Evolutionary conservation across 2,113 vertebrate genomes (phyloP), one percentile per base, ranked within the genome.

Genomic region (Ochotona princeps): DNA sequence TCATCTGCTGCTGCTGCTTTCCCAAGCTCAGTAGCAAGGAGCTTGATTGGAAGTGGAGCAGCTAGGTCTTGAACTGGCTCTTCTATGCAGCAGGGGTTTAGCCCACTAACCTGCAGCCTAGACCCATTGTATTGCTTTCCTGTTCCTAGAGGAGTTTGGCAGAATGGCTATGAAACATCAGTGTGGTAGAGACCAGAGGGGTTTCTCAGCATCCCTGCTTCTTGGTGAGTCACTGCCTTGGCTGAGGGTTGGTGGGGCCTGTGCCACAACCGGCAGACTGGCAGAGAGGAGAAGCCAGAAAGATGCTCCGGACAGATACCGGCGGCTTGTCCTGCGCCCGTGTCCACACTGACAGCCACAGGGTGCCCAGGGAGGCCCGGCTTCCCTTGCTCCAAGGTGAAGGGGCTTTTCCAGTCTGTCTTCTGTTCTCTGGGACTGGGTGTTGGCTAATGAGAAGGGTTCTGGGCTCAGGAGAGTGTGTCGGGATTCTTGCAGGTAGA

Each of bases 401-500:
- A 30, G 12, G 1, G 8, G 0, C 18, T 9, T 54, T 32, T 14
- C 57, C 7, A 8, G n/a, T 35, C 35, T 65, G 57, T 21, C 49
- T 60, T 63, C 80, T 18, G 6, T 44, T 28, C 32, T 25, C 49
- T 32, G 20, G 10, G 65, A 15, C 61, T 30, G 20, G 9, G n/a
- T 32, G 13, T 67, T 25, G 13, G 49, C 67, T 54, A 5, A 82
- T 47, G 20, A 38, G 8, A 5, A 6, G 20, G 7, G 1, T 23
- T 69, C 1, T 0, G 47, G 72, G 61, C n/a, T 44, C 20, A 30
- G 51, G 2, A 12, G 11, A 30, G 51, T 4, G 14, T n/a, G 54
- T 65, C 12, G 20, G 47, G 18, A 79, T 63, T 70, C 88, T 60
- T 32, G 81, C 54, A 38, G 67, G 54, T 69, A 92, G 44, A 66